A percentile compares a stretch with the other conserved stretches of the same genome.
Evolutionary conservation across 2,113 vertebrate species (phyloP).

Genomic region (Mobula hypostoma): DNA sequence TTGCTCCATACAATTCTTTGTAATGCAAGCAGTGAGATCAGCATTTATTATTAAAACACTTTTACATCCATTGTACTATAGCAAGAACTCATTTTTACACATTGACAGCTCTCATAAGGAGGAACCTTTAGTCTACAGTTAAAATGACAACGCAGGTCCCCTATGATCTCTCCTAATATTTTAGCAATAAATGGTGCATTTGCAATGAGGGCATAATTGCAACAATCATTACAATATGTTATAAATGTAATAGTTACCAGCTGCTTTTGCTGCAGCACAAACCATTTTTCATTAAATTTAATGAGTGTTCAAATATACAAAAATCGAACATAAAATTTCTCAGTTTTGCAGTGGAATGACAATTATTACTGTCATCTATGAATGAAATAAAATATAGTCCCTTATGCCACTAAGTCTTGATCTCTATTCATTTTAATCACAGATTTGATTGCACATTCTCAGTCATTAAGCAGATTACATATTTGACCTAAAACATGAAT

Average conservation of each 20-base stretch:
- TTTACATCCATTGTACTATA: not conserved
- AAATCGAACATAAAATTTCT: not conserved
- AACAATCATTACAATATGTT: not conserved
- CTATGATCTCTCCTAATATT: not conserved
- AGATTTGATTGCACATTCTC: not conserved
- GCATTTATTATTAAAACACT: not conserved
- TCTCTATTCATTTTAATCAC: conserved; percentile 20
- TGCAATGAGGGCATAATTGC: not conserved
- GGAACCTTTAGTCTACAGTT: not conserved
- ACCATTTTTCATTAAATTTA: not conserved
- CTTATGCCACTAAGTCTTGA: not conserved
- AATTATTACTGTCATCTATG: not conserved
- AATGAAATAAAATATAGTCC: not conserved
- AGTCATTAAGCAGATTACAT: conserved; percentile 10
- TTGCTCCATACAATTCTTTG: not conserved
- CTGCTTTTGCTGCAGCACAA: not conserved
- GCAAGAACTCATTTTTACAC: not conserved
- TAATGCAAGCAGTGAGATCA: not conserved
- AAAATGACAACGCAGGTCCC: not conserved
- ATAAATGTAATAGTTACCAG: not conserved
- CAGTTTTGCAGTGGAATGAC: not conserved
- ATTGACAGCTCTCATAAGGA: not conserved
- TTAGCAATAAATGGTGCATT: not conserved
- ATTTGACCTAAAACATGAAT: not conserved
- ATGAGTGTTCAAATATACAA: not conserved